These are phyloP conservation scores for Alectura lathami DNA, from an alignment of 2,113 vertebrate genomes.

Conservation along the genomic window DNA sequence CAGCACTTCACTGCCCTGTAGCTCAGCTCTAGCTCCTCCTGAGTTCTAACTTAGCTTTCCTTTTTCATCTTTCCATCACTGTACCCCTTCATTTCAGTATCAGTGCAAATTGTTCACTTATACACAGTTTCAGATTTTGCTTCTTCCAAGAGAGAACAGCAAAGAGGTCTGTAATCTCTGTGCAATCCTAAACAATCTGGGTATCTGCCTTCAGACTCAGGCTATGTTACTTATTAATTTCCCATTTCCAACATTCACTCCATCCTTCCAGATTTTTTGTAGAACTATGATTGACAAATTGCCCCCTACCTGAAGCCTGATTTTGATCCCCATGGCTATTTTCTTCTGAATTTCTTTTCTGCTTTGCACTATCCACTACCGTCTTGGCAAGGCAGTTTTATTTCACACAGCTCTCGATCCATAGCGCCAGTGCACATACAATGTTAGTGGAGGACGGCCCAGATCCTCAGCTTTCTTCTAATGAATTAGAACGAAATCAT, in stretches of 20 bases:
- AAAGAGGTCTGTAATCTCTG: not conserved
- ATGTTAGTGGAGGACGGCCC: not conserved
- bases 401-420: not conserved
- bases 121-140: not conserved
- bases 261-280: not conserved
- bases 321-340: not conserved
- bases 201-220: not conserved
- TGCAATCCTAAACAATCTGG: not conserved
- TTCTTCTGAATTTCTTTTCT: not conserved
- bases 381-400: not conserved
- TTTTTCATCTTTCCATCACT: not conserved
- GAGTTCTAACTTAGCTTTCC: not conserved
- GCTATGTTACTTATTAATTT: not conserved
- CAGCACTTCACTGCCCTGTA: not conserved
- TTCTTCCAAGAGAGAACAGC: not conserved
- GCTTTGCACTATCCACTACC: not conserved
- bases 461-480: not conserved
- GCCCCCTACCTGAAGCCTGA: not conserved
- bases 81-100: not conserved
- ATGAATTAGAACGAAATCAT: not conserved
- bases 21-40: not conserved
- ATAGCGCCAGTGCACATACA: fast-evolving
- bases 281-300: not conserved
- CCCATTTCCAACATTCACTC: not conserved
- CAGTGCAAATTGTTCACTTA: not conserved